Conservation (phyloP, 1,140 invertebrate species). For the Leptopilina boulardi region DNA sequence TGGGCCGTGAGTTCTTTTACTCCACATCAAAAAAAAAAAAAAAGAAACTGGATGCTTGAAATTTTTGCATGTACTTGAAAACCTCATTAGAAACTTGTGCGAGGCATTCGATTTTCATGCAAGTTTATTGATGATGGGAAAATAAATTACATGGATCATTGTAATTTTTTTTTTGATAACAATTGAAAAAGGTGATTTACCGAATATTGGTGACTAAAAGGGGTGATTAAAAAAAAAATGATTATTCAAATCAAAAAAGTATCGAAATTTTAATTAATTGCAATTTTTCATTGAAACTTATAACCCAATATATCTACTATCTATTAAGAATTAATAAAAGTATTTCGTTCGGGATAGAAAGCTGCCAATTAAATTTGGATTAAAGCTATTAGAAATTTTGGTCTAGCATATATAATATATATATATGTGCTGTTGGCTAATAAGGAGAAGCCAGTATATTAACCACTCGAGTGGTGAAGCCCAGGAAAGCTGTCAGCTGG, state of each 20-base stretch:
- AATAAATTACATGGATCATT: too few species aligned
- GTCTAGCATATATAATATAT: too few species aligned
- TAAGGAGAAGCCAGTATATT: conserved; percentile 68
- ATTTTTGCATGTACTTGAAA: conserved; percentile 25
- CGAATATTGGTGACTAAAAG: too few species aligned
- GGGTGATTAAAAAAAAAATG: too few species aligned
- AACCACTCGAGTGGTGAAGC: conserved; percentile 52
- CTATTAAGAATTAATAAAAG: too few species aligned
- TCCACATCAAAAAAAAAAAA: neutral
- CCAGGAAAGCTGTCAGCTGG: conserved; percentile 46
- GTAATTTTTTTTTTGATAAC: too few species aligned
- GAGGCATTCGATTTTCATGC: neutral
- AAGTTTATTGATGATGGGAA: neutral
- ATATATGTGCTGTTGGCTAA: conserved; percentile 61
- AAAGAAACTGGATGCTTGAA: conserved; percentile 1
- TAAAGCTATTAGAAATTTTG: conserved; percentile 37
- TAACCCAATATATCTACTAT: too few species aligned
- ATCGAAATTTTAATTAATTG: too few species aligned
- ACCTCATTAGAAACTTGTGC: neutral
- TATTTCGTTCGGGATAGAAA: too few species aligned
- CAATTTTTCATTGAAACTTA: too few species aligned
- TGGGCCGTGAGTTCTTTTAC: conserved; percentile 52
- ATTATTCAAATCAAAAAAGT: too few species aligned
- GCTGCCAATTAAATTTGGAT: neutral
- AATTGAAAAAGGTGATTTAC: too few species aligned